Conservation (phyloP, 2,888 invertebrate species). For the Hydriomena furcata region DNA sequence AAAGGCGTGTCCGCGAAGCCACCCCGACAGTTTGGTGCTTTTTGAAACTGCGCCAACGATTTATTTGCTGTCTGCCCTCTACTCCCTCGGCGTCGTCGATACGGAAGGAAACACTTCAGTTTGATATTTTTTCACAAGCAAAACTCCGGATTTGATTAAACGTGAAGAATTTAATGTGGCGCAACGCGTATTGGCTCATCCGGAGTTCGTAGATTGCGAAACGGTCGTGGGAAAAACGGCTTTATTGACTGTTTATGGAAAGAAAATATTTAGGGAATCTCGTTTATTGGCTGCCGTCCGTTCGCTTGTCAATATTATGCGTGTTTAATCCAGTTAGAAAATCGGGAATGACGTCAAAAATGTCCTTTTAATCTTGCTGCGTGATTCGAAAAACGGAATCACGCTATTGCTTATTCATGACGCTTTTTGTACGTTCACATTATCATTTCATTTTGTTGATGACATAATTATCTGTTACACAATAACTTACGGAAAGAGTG, state of each 20-base stretch:
- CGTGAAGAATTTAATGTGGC: slow-evolving; percentile 75
- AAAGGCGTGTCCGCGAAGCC: slow-evolving; percentile 74
- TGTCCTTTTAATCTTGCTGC: slow-evolving; percentile 17
- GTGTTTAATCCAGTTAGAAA: slow-evolving; percentile 48
- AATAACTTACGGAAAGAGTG: slow-evolving; percentile 18
- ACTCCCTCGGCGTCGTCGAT: slow-evolving; percentile 57
- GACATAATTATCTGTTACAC: slow-evolving; percentile 23
- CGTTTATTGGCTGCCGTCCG: slow-evolving; percentile 59
- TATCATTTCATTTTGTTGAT: slow-evolving; percentile 7
- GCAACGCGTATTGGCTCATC: slow-evolving; percentile 57
- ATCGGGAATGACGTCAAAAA: slow-evolving; percentile 40
- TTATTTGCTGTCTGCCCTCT: slow-evolving; percentile 71
- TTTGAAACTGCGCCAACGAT: slow-evolving; percentile 77
- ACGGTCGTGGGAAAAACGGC: slow-evolving; percentile 60
- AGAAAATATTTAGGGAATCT: slow-evolving; percentile 63
- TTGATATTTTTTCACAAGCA: slow-evolving; percentile 62
- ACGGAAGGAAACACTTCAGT: slow-evolving; percentile 67
- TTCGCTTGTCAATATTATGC: slow-evolving; percentile 58
- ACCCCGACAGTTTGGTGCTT: slow-evolving; percentile 69
- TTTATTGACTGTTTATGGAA: slow-evolving; percentile 64
- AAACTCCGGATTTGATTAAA: slow-evolving; percentile 70
- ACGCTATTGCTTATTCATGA: not conserved
- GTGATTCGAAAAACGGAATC: slow-evolving; percentile 14
- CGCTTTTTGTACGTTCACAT: not conserved
- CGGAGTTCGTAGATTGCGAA: slow-evolving; percentile 58